Percentiles rank a stretch among this genome's conserved stretches.
Evolutionary conservation across 2,113 vertebrate genomes (phyloP).

Genomic region (Corynorhinus townsendii): DNA sequence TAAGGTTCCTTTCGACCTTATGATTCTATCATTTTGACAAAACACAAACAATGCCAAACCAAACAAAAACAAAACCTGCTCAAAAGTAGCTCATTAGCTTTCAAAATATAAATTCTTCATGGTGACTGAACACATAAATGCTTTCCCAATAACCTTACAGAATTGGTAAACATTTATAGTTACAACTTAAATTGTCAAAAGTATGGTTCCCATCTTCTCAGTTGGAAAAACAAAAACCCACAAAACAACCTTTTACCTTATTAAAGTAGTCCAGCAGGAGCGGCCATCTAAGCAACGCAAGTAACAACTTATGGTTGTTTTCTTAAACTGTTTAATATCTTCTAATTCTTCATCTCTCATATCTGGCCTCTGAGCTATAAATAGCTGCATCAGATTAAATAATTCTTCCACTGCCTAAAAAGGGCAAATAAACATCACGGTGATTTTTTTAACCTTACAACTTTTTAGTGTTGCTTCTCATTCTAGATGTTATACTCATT

Average conservation of each 20-base stretch:
- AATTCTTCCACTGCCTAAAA: slow-evolving; percentile 96
- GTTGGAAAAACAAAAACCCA: not conserved
- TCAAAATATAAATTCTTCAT: slow-evolving; percentile 11
- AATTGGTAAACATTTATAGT: not conserved
- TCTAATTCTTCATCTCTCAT: slow-evolving; percentile 97
- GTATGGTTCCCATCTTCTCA: not conserved
- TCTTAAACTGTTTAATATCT: slow-evolving; percentile 99
- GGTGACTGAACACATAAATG: not conserved
- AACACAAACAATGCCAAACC: not conserved
- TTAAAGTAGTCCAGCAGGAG: slow-evolving; percentile 99
- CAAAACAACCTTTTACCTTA: slow-evolving; percentile 85
- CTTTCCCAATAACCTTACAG: not conserved
- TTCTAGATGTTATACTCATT: not conserved
- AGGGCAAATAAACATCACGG: slow-evolving; percentile 14
- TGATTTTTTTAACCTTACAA: not conserved
- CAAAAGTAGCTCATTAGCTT: slow-evolving; percentile 21
- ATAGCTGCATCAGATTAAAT: slow-evolving; percentile 98
- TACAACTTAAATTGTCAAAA: not conserved
- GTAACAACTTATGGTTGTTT: slow-evolving; percentile 99
- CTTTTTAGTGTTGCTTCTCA: not conserved
- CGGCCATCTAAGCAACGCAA: slow-evolving; percentile 98
- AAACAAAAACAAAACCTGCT: not conserved
- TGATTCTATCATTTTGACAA: not conserved
- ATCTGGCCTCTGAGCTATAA: slow-evolving; percentile 95
- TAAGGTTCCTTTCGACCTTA: not conserved